These are phyloP conservation scores for Drosophila mulleri DNA, from an alignment of 2,888 invertebrate genomes.

Conservation along the genomic window DNA sequence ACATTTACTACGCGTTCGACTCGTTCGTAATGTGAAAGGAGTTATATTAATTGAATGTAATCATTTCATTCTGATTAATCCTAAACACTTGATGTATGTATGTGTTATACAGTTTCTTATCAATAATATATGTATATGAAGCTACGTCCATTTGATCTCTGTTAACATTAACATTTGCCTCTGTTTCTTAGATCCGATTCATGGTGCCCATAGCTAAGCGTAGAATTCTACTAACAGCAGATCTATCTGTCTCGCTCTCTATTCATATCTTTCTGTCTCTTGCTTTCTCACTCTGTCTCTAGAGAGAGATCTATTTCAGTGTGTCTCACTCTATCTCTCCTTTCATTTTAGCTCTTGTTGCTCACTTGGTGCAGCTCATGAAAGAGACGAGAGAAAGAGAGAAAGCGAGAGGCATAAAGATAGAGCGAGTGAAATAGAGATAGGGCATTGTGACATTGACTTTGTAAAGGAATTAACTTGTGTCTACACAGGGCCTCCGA, in stretches of 20 bases:
- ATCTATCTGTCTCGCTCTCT: neutral
- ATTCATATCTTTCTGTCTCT: neutral
- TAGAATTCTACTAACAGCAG: too few relatives aligned
- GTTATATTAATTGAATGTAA: neutral
- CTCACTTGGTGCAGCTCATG: neutral
- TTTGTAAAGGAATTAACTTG: slow-evolving; percentile 73
- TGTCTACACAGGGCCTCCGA: slow-evolving; percentile 27
- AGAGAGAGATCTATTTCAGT: too few relatives aligned
- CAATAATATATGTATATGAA: too few relatives aligned
- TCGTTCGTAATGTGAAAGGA: neutral
- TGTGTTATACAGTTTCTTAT: too few relatives aligned
- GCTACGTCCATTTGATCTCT: too few relatives aligned
- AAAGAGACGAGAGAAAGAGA: too few relatives aligned
- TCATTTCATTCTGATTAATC: neutral
- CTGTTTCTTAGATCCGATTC: too few relatives aligned
- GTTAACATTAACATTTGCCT: too few relatives aligned
- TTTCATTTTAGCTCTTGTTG: neutral
- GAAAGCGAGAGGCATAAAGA: neutral
- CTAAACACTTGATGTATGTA: neutral
- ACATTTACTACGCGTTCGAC: neutral
- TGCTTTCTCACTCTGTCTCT: neutral
- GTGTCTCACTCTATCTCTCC: neutral
- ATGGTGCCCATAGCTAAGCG: too few relatives aligned
- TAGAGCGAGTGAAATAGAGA: neutral
- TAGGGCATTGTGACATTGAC: slow-evolving; percentile 44